These are phyloP conservation scores for Onychomys arenicola DNA, from an alignment of 2,797 vertebrate genomes.

Conservation along the genomic window DNA sequence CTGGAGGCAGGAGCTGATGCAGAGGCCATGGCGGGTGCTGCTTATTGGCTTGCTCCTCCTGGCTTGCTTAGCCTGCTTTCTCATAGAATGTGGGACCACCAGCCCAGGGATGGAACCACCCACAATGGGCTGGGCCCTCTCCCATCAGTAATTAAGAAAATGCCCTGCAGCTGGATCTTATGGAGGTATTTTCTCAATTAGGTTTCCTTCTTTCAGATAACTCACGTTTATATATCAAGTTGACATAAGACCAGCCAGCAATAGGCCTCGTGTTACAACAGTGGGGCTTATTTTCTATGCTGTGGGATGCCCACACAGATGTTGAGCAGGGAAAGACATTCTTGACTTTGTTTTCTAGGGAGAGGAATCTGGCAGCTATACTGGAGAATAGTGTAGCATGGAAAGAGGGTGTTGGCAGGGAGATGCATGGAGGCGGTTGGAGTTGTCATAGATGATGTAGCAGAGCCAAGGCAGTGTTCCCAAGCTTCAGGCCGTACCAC, in stretches of 20 bases:
- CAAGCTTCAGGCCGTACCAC: neutral
- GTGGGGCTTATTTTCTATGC: neutral
- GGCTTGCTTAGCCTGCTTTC: neutral
- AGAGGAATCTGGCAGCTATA: neutral
- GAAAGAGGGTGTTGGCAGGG: neutral
- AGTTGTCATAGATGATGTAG: neutral
- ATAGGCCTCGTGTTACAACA: neutral
- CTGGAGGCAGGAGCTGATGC: no score
- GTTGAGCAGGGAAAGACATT: neutral
- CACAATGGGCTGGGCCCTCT: neutral
- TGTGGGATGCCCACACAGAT: neutral
- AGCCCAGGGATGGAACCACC: neutral
- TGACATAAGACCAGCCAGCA: neutral
- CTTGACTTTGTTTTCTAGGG: conserved; percentile 24
- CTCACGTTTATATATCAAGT: neutral
- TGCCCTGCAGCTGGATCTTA: neutral
- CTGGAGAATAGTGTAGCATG: neutral
- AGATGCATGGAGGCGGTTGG: neutral
- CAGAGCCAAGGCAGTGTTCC: conserved; percentile 7
- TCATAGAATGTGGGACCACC: neutral
- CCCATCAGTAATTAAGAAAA: neutral
- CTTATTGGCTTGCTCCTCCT: neutral
- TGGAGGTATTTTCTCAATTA: neutral
- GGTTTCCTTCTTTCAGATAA: neutral
- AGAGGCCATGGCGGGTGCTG: neutral